These are phyloP conservation scores for Leuciscus idus DNA, from an alignment of 2,113 vertebrate species.

Conservation along the genomic window DNA sequence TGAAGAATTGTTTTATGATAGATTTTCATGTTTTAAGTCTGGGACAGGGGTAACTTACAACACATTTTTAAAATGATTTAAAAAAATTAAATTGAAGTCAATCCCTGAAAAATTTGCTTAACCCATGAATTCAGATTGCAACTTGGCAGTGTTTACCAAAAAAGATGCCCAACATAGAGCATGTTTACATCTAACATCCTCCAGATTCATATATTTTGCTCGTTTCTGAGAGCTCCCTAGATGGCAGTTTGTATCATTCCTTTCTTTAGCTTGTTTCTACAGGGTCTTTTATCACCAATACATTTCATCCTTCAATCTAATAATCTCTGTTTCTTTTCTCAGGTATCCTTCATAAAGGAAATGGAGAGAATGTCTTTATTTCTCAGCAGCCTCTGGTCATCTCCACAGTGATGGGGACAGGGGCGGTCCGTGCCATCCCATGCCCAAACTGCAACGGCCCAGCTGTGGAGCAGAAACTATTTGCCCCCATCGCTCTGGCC, in stretches of 20 bases:
- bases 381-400: slow-evolving; percentile 96
- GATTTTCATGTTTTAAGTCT: not conserved
- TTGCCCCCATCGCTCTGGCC: slow-evolving; percentile 92
- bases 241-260: slow-evolving; percentile 6
- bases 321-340: slow-evolving; percentile 22
- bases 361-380: slow-evolving; percentile 96
- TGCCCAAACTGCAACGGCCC: slow-evolving; percentile 90
- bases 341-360: slow-evolving; percentile 98
- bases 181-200: slow-evolving; percentile 12
- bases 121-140: slow-evolving; percentile 16
- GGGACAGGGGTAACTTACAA: not conserved
- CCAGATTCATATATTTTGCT: not conserved
- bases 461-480: slow-evolving; percentile 89
- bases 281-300: not conserved
- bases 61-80: not conserved
- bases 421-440: slow-evolving; percentile 75
- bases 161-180: not conserved
- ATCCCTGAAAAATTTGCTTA: not conserved
- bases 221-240: not conserved
- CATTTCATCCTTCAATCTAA: slow-evolving; percentile 34
- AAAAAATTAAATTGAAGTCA: not conserved
- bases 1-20: not conserved
- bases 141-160: not conserved
- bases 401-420: slow-evolving; percentile 93
- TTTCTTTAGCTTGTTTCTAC: slow-evolving; percentile 19